phyloP scores from a whole-genome alignment of 2,113 vertebrate species.

The Hyaena hyaena region DNA sequence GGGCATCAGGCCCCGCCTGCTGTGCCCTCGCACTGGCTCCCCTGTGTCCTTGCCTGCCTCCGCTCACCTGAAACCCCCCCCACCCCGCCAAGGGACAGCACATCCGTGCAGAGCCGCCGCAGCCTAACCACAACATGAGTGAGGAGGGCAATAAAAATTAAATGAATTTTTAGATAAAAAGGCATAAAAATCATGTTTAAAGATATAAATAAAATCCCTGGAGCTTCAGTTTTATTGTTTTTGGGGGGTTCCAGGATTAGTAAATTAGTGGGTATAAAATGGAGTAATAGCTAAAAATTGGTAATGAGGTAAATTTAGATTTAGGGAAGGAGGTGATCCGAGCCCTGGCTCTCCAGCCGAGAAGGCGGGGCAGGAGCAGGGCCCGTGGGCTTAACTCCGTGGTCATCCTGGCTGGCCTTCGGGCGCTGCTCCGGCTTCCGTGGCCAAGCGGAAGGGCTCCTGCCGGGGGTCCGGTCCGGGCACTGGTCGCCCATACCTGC shows the following conservation, averaged over 20 bases:
- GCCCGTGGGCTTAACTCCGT: accelerated
- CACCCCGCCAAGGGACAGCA: background rate
- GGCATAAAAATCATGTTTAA: conserved; percentile 72
- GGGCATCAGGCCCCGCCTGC: accelerated
- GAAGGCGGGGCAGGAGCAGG: background rate
- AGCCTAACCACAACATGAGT: background rate
- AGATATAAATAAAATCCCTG: conserved; percentile 77
- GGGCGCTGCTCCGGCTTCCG: background rate
- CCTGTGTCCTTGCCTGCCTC: accelerated
- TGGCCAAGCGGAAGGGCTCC: background rate
- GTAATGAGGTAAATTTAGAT: background rate
- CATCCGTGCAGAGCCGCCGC: background rate
- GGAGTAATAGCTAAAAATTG: conserved; percentile 44
- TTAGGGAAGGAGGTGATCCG: background rate
- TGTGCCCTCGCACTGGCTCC: accelerated
- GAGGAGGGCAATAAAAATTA: conserved; percentile 75
- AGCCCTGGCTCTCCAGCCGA: background rate
- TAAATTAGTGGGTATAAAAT: conserved; percentile 65
- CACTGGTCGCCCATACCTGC: no score
- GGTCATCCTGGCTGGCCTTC: background rate
- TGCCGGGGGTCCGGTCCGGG: background rate
- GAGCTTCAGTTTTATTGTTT: conserved; percentile 67
- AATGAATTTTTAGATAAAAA: conserved; percentile 82
- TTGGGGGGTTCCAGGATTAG: conserved; percentile 74
- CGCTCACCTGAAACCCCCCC: background rate